Evolutionary conservation across 53 echinoderm and acorn worm species (phyloP), one percentile per base, ranked within the genome.

Genomic region (Hippasteria phrygiana): DNA sequence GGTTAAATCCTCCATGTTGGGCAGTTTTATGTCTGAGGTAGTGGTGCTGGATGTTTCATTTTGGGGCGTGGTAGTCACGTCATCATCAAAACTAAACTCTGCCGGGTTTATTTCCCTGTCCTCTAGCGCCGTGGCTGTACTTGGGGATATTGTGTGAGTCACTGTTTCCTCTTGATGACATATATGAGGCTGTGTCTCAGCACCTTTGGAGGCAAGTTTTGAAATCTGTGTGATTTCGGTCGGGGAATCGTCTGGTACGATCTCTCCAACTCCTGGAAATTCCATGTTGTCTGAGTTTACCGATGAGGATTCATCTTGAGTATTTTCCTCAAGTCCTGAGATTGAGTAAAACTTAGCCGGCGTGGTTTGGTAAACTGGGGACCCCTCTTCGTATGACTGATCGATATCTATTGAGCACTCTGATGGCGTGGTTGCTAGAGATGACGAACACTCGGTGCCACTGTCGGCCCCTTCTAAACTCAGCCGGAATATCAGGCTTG

Each of bases 341-440:
- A 83, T 67, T 1, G 67, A 83, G 83, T 83, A 83, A 20, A 83
- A 83, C 48, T 31, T 67, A 1, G 83, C 40, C 1, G 83, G 83
- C n/a, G 83, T 46, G 46, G 46, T 65, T 47, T 67, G 50, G 18
- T 32, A 46, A 14, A 67, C 46, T 67, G 83, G 67, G 67, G 83
- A 83, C 12, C 62, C 80, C 22, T 83, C 67, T 20, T 83, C 83
- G 18, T 35, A 46, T 7, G 67, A 46, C 32, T 26, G 31, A 33
- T 83, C 83, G 35, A 83, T 46, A 67, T 83, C 83, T 18, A 83
- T n/a, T 18, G 83, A 83, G 83, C 83, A 83, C 48, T 83, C 83
- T 3, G 83, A 83, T 0, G 83, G 83, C 7, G 83, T 83, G 29
- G 83, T 83, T 14, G 83, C 46, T 24, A 83, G 67, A 0, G 83